Evolutionary conservation across 2,797 vertebrate genomes (phyloP), one percentile per base, ranked within the genome.

Genomic region (Aulostomus chinensis): DNA sequence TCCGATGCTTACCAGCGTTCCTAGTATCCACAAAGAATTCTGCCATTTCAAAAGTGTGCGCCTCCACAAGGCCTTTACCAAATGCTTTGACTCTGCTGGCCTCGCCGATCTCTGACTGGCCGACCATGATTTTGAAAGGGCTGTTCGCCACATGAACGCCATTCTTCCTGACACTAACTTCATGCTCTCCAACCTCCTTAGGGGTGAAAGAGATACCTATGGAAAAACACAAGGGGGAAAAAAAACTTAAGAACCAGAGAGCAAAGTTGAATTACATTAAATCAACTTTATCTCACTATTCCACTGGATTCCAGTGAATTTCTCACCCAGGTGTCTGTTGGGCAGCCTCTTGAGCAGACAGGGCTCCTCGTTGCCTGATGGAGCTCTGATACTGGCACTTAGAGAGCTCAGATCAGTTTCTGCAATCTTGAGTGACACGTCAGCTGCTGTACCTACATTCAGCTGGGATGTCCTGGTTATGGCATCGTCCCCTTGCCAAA

Each of bases 121-220:
- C 96, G 16, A 99, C 96, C 84, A 97, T 91, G 77, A 99, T 98
- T 88, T 98, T 98, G 84, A 99, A 98, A 70, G 97, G 97, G 76
- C 97, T 99, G 91, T 99, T 99, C 72, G 93, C 94, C 45, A 99
- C 96, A 0, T 98, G 96, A 49, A 93, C 83, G 29, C 94, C 93
- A 0, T 85, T 93, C 84, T 98, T 99, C 70, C 91, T 91, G 50
- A 99, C 96, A 0, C 95, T 98, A 32, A 99, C 97, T 84, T 97
- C 94, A 0, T 99, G 97, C 66, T 99, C 97, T 0, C 97, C 97
- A 0, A 98, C 96, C 70, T 98, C 97, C 76, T 98, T 99, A 7
- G 97, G 97, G 0, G 96, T 98, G 75, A 99, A 99, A 18, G 97
- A 98, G 73, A 99, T 96, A 12, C 97, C 97, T 97, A n/a, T n/a